Conservation (phyloP, 2,113 vertebrate genomes). For the Numenius arquata region DNA sequence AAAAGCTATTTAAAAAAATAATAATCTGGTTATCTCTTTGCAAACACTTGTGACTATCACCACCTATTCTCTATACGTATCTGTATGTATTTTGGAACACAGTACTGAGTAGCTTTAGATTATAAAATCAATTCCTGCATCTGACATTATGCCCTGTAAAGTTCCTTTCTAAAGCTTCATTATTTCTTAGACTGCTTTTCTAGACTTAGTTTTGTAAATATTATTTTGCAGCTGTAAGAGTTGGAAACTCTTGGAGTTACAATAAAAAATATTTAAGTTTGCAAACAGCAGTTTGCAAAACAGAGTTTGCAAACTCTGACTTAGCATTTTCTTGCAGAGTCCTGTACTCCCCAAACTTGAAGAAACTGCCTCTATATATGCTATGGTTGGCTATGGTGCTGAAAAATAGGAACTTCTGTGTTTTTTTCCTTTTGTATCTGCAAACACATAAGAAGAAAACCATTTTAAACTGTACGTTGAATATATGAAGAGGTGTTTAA, state of each 20-base stretch:
- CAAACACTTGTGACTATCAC: neutral
- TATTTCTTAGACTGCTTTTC: neutral
- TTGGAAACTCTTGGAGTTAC: neutral
- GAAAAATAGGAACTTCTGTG: neutral
- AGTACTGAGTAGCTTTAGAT: neutral
- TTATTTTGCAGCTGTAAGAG: neutral
- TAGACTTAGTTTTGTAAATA: neutral
- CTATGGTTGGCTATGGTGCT: neutral
- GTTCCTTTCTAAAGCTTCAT: neutral
- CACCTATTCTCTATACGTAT: neutral
- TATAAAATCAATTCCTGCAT: neutral
- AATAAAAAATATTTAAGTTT: neutral
- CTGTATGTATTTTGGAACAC: neutral
- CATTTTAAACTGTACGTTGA: neutral
- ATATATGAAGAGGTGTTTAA: slow-evolving; percentile 17
- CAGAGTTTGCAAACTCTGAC: too few relatives aligned
- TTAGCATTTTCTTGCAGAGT: neutral
- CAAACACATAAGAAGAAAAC: neutral
- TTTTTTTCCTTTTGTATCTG: neutral
- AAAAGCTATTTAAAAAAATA: neutral
- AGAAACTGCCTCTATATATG: neutral
- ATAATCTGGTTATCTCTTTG: neutral
- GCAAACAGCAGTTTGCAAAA: too few relatives aligned
- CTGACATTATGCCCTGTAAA: neutral
- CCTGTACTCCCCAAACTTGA: neutral